Conservation (phyloP, 2,797 vertebrate genomes). For the Macropus fuliginosus region DNA sequence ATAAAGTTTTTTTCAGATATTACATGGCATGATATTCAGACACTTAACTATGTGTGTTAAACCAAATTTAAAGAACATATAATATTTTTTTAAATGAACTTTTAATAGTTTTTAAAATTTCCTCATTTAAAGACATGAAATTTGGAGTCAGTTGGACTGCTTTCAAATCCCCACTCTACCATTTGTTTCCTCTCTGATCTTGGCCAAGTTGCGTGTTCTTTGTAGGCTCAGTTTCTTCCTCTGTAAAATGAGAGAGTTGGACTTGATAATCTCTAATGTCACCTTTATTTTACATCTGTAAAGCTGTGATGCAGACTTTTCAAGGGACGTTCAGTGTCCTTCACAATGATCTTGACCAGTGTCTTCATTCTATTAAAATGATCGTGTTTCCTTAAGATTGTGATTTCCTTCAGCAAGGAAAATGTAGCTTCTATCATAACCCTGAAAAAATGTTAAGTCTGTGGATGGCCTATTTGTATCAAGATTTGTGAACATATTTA, state of each 20-base stretch:
- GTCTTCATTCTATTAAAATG: conserved; percentile 30
- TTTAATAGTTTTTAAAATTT: conserved; percentile 12
- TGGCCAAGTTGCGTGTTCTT: neutral
- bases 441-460: neutral
- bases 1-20: neutral
- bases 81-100: conserved; percentile 33
- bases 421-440: conserved; percentile 14
- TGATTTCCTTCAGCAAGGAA: conserved; percentile 50
- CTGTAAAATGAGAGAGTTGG: neutral
- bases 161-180: neutral
- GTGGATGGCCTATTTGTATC: conserved; percentile 32
- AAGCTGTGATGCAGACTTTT: conserved; percentile 37
- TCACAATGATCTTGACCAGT: conserved; percentile 19
- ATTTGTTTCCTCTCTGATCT: neutral
- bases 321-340: conserved; percentile 33
- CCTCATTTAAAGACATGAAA: neutral
- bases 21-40: neutral
- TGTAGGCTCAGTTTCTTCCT: neutral
- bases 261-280: neutral
- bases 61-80: conserved; percentile 25
- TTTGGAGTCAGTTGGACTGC: neutral
- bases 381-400: conserved; percentile 28
- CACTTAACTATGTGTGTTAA: conserved; percentile 25
- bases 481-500: conserved; percentile 35
- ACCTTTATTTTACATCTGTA: conserved; percentile 35